These are phyloP conservation scores for Panagrolaimus sp. DNA, from an alignment of 1,140 invertebrate species.

Conservation along the genomic window DNA sequence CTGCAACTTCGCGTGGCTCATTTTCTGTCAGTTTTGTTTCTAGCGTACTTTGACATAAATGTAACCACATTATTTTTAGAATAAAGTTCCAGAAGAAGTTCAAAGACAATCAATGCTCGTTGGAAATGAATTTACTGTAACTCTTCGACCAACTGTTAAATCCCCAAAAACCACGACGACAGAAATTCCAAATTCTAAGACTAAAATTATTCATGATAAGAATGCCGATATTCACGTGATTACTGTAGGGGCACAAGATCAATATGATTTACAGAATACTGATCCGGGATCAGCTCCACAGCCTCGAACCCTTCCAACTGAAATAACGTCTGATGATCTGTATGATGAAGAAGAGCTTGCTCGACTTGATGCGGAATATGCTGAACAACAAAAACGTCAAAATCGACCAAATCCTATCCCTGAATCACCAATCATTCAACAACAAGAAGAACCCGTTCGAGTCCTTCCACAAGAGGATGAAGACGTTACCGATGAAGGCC, in stretches of 20 bases:
- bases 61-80: neutral
- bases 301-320: too few relatives aligned
- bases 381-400: neutral
- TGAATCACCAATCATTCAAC: too few relatives aligned
- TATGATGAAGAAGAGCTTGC: neutral
- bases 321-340: neutral
- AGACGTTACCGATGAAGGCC: neutral
- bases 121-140: neutral
- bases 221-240: slow-evolving; percentile 2
- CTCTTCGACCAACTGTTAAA: neutral
- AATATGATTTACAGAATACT: neutral
- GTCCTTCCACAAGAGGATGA: neutral
- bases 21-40: too few relatives aligned
- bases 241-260: neutral
- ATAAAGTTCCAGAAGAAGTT: neutral
- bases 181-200: neutral
- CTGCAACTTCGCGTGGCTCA: too few relatives aligned
- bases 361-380: slow-evolving; percentile 3
- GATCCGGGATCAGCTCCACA: neutral
- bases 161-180: neutral
- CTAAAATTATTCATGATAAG: neutral
- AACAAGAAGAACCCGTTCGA: neutral
- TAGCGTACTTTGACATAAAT: too few relatives aligned
- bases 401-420: neutral
- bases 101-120: neutral